A percentile compares a stretch with the other conserved stretches of the same genome.
These are phyloP conservation scores for Creontiades dilutus DNA, from an alignment of 2,888 invertebrate species.

Conservation along the genomic window DNA sequence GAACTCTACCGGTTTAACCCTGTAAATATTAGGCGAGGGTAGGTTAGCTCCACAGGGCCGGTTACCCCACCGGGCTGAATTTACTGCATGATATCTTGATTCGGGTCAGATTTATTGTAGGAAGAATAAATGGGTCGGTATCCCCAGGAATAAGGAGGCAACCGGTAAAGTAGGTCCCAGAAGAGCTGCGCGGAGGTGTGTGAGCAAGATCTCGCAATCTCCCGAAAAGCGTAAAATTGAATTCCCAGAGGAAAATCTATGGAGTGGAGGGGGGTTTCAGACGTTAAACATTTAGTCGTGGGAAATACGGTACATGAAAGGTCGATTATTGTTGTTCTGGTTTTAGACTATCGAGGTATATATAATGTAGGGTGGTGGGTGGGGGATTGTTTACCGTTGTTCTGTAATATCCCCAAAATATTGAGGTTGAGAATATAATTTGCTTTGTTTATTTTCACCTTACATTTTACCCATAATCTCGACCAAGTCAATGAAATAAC, in stretches of 20 bases:
- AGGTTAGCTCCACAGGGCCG: not conserved
- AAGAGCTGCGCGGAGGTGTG: not conserved
- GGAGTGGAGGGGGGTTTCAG: no score
- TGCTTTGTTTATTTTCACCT: no score
- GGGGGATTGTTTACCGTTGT: no score
- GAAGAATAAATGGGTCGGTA: conserved; percentile 34
- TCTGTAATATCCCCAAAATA: no score
- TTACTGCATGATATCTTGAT: conserved; percentile 52
- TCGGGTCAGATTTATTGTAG: conserved; percentile 50
- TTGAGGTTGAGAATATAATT: no score
- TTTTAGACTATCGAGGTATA: no score
- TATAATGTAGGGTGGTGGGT: no score
- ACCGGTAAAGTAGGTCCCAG: not conserved
- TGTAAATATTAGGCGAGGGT: conserved; percentile 50
- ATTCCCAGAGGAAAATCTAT: not conserved
- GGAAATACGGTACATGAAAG: no score
- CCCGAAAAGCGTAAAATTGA: conserved; percentile 7
- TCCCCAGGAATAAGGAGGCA: conserved; percentile 29
- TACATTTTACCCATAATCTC: no score
- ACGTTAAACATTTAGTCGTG: no score
- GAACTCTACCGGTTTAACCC: not conserved
- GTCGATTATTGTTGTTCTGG: no score
- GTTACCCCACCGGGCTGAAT: not conserved
- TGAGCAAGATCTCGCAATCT: not conserved
- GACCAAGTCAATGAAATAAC: no score